phyloP scores from a whole-genome alignment of 2,888 invertebrate genomes.

The Odontothrips loti region DNA sequence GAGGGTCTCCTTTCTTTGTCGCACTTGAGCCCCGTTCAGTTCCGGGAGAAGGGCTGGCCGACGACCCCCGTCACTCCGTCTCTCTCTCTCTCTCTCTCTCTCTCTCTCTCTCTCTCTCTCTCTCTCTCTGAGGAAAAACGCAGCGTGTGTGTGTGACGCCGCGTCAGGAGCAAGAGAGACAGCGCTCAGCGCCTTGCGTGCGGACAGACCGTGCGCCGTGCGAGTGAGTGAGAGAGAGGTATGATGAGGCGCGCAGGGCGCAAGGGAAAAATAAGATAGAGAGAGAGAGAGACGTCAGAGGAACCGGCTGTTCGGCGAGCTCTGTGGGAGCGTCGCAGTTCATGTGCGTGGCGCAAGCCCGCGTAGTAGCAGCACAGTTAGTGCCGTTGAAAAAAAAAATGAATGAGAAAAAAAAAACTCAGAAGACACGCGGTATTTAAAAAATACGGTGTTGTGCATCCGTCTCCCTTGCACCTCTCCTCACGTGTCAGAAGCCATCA shows the following conservation, averaged over 20 bases:
- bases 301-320: no score
- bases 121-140: not conserved
- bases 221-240: no score
- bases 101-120: slow-evolving; percentile 1
- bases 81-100: not conserved
- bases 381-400: not conserved
- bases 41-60: not conserved
- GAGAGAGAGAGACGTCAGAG: no score
- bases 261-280: no score
- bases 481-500: not conserved
- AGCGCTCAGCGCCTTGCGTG: no score
- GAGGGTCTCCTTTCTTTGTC: not conserved
- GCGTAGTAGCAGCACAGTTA: not conserved
- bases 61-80: not conserved
- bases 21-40: not conserved
- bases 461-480: not conserved
- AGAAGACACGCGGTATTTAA: no score
- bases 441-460: not conserved
- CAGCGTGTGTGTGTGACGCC: no score
- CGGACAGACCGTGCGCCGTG: no score
- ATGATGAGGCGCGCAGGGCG: no score
- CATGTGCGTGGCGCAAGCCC: no score
- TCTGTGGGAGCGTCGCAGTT: no score
- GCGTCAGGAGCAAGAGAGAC: no score
- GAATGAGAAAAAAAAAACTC: not conserved